Conservation (phyloP, 2,797 vertebrate genomes). For the Lutjanus argentimaculatus region DNA sequence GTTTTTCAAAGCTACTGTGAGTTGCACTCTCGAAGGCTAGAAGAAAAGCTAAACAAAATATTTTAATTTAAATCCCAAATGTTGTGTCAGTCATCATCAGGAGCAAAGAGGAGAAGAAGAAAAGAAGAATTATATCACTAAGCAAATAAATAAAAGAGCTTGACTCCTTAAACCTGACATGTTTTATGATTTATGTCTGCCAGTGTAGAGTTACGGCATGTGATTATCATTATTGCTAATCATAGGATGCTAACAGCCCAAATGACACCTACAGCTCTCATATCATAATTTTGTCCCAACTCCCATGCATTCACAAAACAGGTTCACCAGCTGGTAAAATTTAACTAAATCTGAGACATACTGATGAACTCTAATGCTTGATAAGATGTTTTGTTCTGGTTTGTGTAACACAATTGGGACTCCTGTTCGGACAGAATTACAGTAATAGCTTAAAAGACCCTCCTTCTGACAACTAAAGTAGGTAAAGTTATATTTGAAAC, state of each 20-base stretch:
- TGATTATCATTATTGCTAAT: slow-evolving; percentile 18
- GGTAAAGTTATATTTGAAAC: neutral
- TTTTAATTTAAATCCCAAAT: neutral
- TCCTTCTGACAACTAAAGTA: neutral
- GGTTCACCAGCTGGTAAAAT: neutral
- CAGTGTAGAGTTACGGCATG: neutral
- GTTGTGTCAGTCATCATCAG: neutral
- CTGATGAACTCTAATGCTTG: neutral
- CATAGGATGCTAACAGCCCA: neutral
- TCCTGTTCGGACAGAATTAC: neutral
- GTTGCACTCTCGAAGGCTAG: neutral
- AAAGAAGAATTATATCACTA: neutral
- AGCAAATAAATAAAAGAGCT: neutral
- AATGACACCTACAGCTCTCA: neutral
- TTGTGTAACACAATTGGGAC: neutral
- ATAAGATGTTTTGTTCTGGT: neutral
- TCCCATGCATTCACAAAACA: neutral
- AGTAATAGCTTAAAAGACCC: neutral
- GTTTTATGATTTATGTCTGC: slow-evolving; percentile 18
- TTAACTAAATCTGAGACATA: neutral
- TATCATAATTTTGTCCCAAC: neutral
- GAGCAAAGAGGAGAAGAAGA: neutral
- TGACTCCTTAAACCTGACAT: neutral
- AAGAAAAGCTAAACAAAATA: neutral
- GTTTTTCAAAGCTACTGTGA: neutral